Base-by-base conservation (phyloP, 2,797 vertebrate species). In the Gobio occitaniae region DNA sequence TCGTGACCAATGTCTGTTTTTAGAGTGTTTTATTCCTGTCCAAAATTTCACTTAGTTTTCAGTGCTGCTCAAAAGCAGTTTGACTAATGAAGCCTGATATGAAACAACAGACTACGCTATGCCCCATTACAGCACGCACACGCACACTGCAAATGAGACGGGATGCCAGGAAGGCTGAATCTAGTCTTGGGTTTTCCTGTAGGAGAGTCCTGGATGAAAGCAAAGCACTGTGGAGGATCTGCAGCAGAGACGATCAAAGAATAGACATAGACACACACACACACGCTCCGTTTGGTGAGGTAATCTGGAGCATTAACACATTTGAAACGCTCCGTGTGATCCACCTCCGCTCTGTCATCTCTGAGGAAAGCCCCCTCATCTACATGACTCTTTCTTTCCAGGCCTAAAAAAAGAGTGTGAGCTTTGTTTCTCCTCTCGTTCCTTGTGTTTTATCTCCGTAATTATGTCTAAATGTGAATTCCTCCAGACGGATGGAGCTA, bases 341-440 rank as follows among this genome's bases (percentile, higher is more conserved):
- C 92, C 88, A 90, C 91, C 90, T 92, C 90, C 83, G 92, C 56
- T 44, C 93, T 95, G 93, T 93, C 93, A 93, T 93, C 89, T 94
- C 84, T 89, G 89, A 93, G 95, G 93, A 95, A 95, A 95, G 91
- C 91, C 94, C 94, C 95, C 92, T 94, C 91, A 94, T 95, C 95
- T 94, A 91, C 88, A 89, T 89, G 80, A 92, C 91, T 93, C 89
- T 89, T 82, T 90, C 89, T 83, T 48, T 82, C 82, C 63, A 47
- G 66, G 89, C 88, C 84, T 92, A 91, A 94, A 93, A 93, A 93
- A 94, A 93, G 86, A 86, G 76, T 21, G 19, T 82, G 74, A 5
- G 88, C 94, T 94, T 95, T 95, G 93, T 95, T 94, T 93, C 90
- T 83, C 4, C 68, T 89, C 90, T 91, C 89, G 89, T 91, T 94